Evolutionary conservation across 1,140 invertebrate genomes (phyloP).

Genomic region (Agrilus planipennis): DNA sequence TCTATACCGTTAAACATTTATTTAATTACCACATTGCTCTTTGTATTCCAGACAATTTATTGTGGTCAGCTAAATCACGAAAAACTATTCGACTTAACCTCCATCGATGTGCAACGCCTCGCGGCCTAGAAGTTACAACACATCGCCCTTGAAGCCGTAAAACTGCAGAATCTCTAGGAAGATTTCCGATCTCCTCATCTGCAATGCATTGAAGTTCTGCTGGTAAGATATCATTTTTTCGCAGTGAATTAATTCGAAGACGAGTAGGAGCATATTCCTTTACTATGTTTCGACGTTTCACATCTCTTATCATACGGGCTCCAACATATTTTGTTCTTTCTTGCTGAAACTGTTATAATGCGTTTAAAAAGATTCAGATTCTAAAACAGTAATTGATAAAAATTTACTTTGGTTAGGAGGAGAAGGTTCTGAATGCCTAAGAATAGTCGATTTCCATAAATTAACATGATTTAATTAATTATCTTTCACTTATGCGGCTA

Average conservation of each 20-base stretch:
- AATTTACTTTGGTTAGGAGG: too few relatives aligned
- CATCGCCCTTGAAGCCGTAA: conserved; percentile 58
- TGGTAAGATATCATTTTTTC: conserved; percentile 73
- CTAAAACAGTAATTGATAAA: too few relatives aligned
- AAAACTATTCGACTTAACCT: conserved; percentile 80
- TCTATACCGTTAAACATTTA: too few relatives aligned
- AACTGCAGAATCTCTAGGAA: conserved; percentile 61
- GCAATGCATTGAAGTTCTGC: conserved; percentile 62
- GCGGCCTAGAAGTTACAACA: conserved; percentile 61
- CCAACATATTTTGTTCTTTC: conserved; percentile 8
- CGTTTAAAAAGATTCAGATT: too few relatives aligned
- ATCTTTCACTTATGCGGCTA: too few relatives aligned
- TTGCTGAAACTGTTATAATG: conserved; percentile 6
- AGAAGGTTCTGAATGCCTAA: too few relatives aligned
- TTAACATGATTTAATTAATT: too few relatives aligned
- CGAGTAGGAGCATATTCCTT: conserved; percentile 59
- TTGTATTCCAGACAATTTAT: conserved; percentile 76
- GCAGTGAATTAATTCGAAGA: conserved; percentile 60
- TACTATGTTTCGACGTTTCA: conserved; percentile 60
- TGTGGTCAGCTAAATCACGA: conserved; percentile 80
- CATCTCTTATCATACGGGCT: conserved; percentile 68
- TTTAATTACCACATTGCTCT: conserved; percentile 75
- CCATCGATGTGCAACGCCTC: conserved; percentile 63
- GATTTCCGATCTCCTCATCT: conserved; percentile 55
- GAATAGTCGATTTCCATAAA: too few relatives aligned